These are phyloP conservation scores for Montifringilla adamsi DNA, from an alignment of 2,113 vertebrate genomes.

Conservation along the genomic window DNA sequence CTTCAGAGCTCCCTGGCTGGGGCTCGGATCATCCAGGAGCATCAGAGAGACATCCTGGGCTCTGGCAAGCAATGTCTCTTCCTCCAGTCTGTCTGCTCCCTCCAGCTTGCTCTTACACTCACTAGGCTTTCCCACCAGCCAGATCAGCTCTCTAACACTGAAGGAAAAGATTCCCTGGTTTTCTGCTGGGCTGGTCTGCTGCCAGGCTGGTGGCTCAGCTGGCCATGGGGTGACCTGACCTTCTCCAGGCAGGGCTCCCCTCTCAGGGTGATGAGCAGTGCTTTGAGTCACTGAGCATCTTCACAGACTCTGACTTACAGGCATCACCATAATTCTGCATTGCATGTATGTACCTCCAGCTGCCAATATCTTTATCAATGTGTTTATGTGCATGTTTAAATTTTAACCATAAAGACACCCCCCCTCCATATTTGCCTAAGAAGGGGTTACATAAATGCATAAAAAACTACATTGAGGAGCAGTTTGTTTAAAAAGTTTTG, in stretches of 20 bases:
- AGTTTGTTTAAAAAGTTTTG: not conserved
- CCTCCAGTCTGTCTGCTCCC: not conserved
- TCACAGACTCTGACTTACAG: not conserved
- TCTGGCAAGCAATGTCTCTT: not conserved
- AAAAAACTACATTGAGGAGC: not conserved
- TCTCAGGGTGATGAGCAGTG: not conserved
- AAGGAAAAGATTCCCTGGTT: rapidly evolving
- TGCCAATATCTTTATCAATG: too few species aligned
- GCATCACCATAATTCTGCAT: not conserved
- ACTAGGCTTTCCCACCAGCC: not conserved
- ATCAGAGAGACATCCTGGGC: too few species aligned
- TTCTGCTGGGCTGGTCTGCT: not conserved
- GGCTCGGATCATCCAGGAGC: too few species aligned
- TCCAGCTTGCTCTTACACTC: not conserved
- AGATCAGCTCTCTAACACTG: not conserved
- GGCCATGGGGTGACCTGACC: too few species aligned
- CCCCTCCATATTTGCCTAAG: not conserved
- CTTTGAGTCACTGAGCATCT: not conserved
- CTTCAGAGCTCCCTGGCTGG: too few species aligned
- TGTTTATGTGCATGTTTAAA: not conserved
- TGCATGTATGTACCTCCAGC: not conserved
- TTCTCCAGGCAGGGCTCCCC: not conserved
- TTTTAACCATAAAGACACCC: not conserved
- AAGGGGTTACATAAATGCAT: not conserved
- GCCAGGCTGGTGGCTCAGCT: not conserved